A percentile compares a stretch with the other conserved stretches of the same genome.
phyloP scores from a whole-genome alignment of 1,140 invertebrate genomes.

The Trichonephila inaurata region DNA sequence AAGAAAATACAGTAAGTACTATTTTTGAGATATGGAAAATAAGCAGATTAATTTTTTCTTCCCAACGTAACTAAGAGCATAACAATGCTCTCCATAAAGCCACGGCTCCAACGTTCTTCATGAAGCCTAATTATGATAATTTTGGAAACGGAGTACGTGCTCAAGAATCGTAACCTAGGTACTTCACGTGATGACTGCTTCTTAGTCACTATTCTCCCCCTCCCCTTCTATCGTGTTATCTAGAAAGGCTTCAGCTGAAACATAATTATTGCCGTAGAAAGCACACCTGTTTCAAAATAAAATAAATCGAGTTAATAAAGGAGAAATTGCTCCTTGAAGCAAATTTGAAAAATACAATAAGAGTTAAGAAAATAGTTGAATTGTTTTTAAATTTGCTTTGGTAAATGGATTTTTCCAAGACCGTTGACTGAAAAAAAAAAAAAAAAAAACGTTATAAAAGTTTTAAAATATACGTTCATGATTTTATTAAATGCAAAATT shows the following conservation, averaged over 20 bases:
- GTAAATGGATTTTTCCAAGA: too few species aligned
- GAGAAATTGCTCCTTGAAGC: background rate
- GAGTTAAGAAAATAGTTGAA: background rate
- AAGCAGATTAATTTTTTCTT: too few species aligned
- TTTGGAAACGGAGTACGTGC: conserved; percentile 51
- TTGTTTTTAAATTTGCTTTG: too few species aligned
- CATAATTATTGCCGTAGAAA: conserved; percentile 1
- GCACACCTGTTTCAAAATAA: background rate
- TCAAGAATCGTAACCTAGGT: conserved; percentile 47
- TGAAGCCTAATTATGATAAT: conserved; percentile 55
- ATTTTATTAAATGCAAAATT: too few species aligned
- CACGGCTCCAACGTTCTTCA: conserved; percentile 28
- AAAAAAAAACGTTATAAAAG: too few species aligned
- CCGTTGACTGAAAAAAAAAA: too few species aligned
- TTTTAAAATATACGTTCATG: too few species aligned
- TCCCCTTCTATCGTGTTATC: background rate
- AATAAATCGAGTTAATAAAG: background rate
- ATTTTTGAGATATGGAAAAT: too few species aligned
- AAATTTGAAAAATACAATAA: background rate
- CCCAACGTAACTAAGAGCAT: background rate
- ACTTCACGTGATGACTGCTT: conserved; percentile 13
- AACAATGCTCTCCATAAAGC: conserved; percentile 12
- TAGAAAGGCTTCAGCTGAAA: conserved; percentile 15
- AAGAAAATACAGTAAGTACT: too few species aligned
- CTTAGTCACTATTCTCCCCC: background rate